Evolutionary conservation across 2,113 vertebrate genomes (phyloP).

Genomic region (Cranoglanis bouderius): DNA sequence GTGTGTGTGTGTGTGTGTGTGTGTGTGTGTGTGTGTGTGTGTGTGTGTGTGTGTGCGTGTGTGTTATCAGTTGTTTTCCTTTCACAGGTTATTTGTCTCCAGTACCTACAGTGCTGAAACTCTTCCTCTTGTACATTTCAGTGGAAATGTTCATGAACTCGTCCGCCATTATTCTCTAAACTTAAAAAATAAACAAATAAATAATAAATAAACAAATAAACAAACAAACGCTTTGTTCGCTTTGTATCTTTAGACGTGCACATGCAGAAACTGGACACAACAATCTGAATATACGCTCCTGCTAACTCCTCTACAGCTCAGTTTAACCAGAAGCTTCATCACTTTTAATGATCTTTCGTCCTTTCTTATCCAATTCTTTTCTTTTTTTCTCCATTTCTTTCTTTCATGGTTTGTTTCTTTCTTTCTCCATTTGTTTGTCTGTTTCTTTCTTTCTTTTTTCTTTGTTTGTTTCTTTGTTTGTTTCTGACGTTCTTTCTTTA

Average conservation of each 20-base stretch:
- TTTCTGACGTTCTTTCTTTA: too few species aligned
- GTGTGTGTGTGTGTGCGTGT: background rate
- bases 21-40: background rate
- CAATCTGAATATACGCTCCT: background rate
- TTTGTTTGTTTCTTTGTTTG: too few species aligned
- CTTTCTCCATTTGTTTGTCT: too few species aligned
- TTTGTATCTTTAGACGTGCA: background rate
- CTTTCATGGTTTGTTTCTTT: too few species aligned
- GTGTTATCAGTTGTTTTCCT: background rate
- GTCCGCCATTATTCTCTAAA: background rate
- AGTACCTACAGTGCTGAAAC: conserved; percentile 16
- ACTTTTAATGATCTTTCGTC: too few species aligned
- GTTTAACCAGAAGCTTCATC: too few species aligned
- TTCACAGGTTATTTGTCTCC: background rate
- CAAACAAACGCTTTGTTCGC: background rate
- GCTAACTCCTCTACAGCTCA: background rate
- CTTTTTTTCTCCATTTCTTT: too few species aligned
- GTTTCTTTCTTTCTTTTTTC: too few species aligned
- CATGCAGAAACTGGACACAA: background rate
- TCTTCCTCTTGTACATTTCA: background rate
- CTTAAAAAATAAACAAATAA: background rate
- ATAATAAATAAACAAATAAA: background rate
- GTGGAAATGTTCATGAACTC: background rate
- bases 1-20: background rate
- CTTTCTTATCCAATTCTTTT: too few species aligned